Percentiles rank a stretch among this genome's conserved stretches.
phyloP scores from a whole-genome alignment of 53 echinoderm and acorn worm genomes.

The Stichopus horrens region DNA sequence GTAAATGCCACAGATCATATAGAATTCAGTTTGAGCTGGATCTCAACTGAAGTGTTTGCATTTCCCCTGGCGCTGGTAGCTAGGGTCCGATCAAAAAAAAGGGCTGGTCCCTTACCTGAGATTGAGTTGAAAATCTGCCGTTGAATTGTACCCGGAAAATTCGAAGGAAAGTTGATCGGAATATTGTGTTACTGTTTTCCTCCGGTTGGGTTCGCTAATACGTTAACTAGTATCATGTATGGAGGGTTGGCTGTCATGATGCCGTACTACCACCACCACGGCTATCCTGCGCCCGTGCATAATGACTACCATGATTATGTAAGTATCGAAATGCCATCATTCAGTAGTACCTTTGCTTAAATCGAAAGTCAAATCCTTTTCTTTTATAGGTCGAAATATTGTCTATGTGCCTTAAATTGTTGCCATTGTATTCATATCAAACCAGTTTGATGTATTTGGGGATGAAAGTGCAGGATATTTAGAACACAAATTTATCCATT shows the following conservation, averaged over 20 bases:
- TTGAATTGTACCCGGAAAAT: background rate
- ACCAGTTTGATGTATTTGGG: too few species aligned
- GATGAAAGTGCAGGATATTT: too few species aligned
- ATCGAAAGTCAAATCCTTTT: too few species aligned
- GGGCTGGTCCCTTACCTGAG: slow-evolving; percentile 26
- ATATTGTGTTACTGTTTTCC: background rate
- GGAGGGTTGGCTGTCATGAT: slow-evolving; percentile 35
- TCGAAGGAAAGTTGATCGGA: too few species aligned
- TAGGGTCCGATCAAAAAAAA: background rate
- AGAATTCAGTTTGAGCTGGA: slow-evolving; percentile 36
- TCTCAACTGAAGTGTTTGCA: slow-evolving; percentile 20
- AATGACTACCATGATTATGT: slow-evolving; percentile 42
- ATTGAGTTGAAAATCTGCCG: background rate
- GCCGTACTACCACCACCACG: slow-evolving; percentile 35
- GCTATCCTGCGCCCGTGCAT: slow-evolving; percentile 7
- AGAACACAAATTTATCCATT: too few species aligned
- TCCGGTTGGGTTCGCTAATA: background rate
- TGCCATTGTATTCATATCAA: too few species aligned
- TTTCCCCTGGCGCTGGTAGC: slow-evolving; percentile 48
- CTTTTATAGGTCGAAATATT: too few species aligned
- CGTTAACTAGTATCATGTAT: background rate
- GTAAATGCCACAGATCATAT: background rate
- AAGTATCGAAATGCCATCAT: background rate
- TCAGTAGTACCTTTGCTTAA: too few species aligned
- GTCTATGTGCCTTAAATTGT: too few species aligned